phyloP scores from a whole-genome alignment of 2,113 vertebrate species.

The Progne subis region DNA sequence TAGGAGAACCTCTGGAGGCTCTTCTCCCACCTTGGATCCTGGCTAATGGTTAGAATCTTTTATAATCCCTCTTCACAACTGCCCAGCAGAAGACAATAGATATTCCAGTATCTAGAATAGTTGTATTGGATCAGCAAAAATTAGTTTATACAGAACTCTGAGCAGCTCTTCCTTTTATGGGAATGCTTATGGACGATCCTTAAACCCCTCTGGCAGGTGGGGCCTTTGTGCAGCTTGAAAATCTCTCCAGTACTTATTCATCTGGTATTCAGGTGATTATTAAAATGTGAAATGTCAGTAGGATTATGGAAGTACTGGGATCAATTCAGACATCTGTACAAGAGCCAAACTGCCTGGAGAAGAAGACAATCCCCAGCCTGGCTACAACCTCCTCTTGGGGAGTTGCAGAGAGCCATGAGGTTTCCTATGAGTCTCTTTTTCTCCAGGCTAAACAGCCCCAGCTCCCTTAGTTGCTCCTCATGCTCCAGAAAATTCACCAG shows the following conservation, averaged over 20 bases:
- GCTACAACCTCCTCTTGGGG: background rate
- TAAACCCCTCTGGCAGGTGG: accelerated
- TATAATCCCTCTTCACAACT: background rate
- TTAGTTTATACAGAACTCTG: background rate
- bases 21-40: background rate
- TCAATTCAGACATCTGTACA: background rate
- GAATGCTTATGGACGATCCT: background rate
- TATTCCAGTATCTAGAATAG: background rate
- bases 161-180: background rate
- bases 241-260: background rate
- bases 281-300: background rate
- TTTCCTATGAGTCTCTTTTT: background rate
- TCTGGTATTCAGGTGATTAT: background rate
- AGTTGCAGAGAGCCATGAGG: background rate
- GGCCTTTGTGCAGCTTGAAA: background rate
- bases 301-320: background rate
- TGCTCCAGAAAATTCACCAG: background rate
- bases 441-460: background rate
- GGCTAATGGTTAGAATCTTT: background rate
- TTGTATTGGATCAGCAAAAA: background rate
- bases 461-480: background rate
- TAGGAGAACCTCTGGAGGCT: background rate
- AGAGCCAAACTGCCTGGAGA: background rate
- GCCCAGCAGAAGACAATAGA: background rate
- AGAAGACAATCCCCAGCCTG: no score